Conservation (phyloP, 2,797 vertebrate species). For the Petrocephalus schoutedeni region DNA sequence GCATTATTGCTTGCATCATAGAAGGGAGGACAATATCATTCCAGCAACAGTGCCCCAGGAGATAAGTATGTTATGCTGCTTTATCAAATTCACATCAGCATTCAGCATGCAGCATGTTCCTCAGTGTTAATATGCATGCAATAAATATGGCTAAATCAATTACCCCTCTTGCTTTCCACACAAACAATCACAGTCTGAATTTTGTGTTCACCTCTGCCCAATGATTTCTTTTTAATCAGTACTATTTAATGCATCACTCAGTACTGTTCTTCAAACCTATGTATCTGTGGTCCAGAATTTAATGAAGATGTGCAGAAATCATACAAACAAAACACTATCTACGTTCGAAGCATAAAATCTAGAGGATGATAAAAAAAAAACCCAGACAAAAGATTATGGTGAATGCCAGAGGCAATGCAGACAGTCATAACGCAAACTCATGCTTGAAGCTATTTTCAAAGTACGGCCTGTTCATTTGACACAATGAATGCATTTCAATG, state of each 20-base stretch:
- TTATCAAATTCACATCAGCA: background rate
- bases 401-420: constrained; percentile 25
- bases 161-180: background rate
- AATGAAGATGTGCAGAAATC: background rate
- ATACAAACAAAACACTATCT: background rate
- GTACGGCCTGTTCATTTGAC: background rate
- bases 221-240: background rate
- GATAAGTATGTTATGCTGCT: background rate
- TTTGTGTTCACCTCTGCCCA: background rate
- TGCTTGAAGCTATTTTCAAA: constrained; percentile 13
- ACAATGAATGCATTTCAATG: constrained; percentile 35
- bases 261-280: background rate
- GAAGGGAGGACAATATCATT: background rate
- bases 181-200: background rate
- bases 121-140: background rate
- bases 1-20: background rate
- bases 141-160: background rate
- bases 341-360: background rate
- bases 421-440: constrained; percentile 22
- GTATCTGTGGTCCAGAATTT: background rate
- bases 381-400: constrained; percentile 15
- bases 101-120: background rate
- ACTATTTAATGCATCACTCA: background rate
- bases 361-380: constrained; percentile 10
- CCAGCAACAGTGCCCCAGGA: background rate